These are phyloP conservation scores for Tenodera sinensis DNA, from an alignment of 2,888 invertebrate genomes.

Conservation along the genomic window DNA sequence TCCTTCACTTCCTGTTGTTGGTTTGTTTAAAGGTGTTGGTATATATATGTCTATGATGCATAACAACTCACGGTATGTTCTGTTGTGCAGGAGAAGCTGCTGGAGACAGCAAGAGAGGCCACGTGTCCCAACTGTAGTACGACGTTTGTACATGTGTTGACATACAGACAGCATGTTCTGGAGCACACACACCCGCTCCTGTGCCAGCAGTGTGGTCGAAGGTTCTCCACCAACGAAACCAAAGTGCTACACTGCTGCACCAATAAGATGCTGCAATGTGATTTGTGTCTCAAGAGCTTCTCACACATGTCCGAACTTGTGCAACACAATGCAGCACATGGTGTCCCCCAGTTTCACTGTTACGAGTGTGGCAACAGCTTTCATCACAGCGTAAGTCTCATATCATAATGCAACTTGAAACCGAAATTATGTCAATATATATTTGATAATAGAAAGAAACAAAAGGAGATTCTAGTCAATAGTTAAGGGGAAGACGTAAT, in stretches of 20 bases:
- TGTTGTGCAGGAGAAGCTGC: slow-evolving; percentile 5
- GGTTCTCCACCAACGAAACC: slow-evolving; percentile 28
- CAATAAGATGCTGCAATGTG: not conserved
- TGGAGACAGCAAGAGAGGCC: slow-evolving; percentile 13
- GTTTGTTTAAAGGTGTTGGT: too few relatives aligned
- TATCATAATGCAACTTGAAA: too few relatives aligned
- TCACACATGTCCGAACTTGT: slow-evolving; percentile 26
- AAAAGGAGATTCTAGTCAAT: too few relatives aligned
- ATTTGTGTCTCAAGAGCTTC: slow-evolving; percentile 22
- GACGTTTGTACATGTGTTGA: slow-evolving; percentile 38
- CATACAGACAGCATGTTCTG: slow-evolving; percentile 41
- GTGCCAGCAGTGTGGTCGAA: slow-evolving; percentile 35
- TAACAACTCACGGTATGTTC: too few relatives aligned
- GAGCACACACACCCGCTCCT: slow-evolving; percentile 42
- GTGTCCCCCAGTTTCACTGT: slow-evolving; percentile 31
- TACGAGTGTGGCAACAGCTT: slow-evolving; percentile 31
- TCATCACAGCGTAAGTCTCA: slow-evolving; percentile 28
- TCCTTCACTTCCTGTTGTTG: too few relatives aligned
- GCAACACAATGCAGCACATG: slow-evolving; percentile 31
- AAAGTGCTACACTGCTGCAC: not conserved
- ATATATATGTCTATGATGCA: too few relatives aligned
- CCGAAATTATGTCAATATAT: too few relatives aligned
- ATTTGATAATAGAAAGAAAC: too few relatives aligned
- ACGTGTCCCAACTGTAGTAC: slow-evolving; percentile 33
- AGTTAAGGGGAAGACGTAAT: too few relatives aligned